Base-by-base conservation (phyloP, 2,797 vertebrate genomes). In the Sebastolobus altivelis region DNA sequence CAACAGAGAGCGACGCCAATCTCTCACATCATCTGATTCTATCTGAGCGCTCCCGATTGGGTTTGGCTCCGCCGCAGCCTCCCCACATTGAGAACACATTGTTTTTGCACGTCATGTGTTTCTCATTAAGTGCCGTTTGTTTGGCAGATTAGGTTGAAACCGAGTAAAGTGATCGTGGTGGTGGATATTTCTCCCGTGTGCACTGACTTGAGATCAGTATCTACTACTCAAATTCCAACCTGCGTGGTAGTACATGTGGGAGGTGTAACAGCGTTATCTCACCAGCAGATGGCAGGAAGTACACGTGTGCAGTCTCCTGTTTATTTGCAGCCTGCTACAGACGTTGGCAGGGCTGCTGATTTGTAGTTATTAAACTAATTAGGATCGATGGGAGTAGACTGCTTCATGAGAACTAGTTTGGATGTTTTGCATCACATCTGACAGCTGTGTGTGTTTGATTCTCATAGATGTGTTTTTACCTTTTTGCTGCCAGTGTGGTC, bases 261-360 rank as follows among this genome's bases (percentile, higher is more conserved):
- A 1, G 6, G 20, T 85, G 90, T 89, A 77, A 87, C 31, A 12
- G 54, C 11, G 0, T 0, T 0, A 4, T 72, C 6, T 66, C 11
- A 60, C 94, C 95, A 95, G 86, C 92, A 96, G 95, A 87, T 94
- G 95, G 93, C 92, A 92, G 89, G 43, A 90, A 87, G 76, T 8
- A 80, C 92, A 87, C 82, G 27, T 27, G 33, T 62, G 49, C n/a
- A 9, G 7, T 25, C 11, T 9, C 1, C 0, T n/a, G 6, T 13
- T 59, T 31, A 22, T 18, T 33, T 66, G 49, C 49, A 18, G 31
- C 12, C 60, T 46, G 22, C 8, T 56, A 9, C 78, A 86, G 72
- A 88, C 85, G 69, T 77, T 72, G 72, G 33, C 55, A 49, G 60
- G 33, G 79, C 72, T 73, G 56, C 55, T 73, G 52, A 79, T 80